These are phyloP conservation scores for Neoitamus cyanurus DNA, from an alignment of 2,888 invertebrate species.

Conservation along the genomic window DNA sequence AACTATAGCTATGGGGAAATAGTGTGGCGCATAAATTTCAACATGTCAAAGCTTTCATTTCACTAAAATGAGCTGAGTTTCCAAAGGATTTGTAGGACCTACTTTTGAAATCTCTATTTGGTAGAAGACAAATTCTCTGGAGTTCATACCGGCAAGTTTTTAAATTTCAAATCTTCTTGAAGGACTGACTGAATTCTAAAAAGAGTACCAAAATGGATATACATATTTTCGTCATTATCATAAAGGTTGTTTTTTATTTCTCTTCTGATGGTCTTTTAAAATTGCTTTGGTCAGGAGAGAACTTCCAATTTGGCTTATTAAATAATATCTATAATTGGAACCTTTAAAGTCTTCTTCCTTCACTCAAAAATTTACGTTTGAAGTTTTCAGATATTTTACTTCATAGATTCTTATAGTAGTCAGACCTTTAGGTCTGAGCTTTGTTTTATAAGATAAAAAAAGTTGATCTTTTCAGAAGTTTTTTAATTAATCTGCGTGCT, in stretches of 20 bases:
- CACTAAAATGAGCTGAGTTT: background rate
- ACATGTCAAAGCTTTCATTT: constrained; percentile 13
- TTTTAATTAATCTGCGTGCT: too few species aligned
- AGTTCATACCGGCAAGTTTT: background rate
- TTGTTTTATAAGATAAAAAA: too few species aligned
- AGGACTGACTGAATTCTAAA: background rate
- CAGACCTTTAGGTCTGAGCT: too few species aligned
- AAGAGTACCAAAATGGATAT: background rate
- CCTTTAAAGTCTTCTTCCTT: too few species aligned
- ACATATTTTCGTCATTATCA: background rate
- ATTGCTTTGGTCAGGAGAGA: too few species aligned
- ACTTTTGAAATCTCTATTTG: background rate
- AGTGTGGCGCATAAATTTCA: background rate
- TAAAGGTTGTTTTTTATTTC: background rate
- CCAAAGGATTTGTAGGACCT: background rate
- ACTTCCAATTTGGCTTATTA: too few species aligned
- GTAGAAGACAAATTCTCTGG: background rate
- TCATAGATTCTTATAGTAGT: too few species aligned
- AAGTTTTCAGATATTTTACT: too few species aligned
- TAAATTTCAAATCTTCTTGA: background rate
- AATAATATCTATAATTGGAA: too few species aligned
- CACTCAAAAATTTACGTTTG: too few species aligned
- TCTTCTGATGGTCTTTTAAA: too few species aligned
- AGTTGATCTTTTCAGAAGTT: too few species aligned
- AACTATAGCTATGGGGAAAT: background rate